Evolutionary conservation across 2,888 invertebrate species (phyloP), one percentile per base, ranked within the genome.

Genomic region (Drosophila lutescens): DNA sequence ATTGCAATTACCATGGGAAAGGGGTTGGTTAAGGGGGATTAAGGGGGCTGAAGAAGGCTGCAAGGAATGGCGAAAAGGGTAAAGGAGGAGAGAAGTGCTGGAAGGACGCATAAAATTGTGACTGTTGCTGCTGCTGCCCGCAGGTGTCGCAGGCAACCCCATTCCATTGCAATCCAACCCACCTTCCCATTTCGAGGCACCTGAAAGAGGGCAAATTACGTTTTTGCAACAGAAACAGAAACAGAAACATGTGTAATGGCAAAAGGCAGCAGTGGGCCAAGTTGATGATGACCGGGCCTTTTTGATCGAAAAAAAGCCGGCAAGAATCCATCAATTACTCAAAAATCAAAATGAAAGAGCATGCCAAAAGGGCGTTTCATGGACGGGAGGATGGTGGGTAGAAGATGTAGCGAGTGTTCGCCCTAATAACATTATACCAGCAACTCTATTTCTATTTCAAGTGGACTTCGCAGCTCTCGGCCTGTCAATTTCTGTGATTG

Each of bases 311-410:
- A 60, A 58, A 54, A 47, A 13, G 7, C 44, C 43, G 44, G 36
- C 53, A 54, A 15, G 55, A 51, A 71, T 71, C 72, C 74, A 74
- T 74, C 73, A 74, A 74, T 74, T 74, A 73, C 74, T 57, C 60
- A 74, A 74, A 73, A 73, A 73, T 67, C 73, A 57, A 67, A 72
- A 63, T 68, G 62, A 74, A 74, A 74, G 68, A 57, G 74, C 59
- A 68, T 63, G 40, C 43, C 50, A 23, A 23, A 43, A 12, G 43
- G 43, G 12, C 13, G 38, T 13, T 38, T n/a, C 38, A n/a, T 38
- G 38, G 38, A n/a, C 50, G 40, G 38, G 34, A 17, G 15, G 50
- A 10, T 10, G 10, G 23, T 23, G 32, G 32, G 20, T 51, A 26
- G 56, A 44, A 56, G 50, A 40, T 46, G 40, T 51, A 32, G 49